Percentiles rank a stretch among this genome's conserved stretches.
Conservation (phyloP, 2,888 invertebrate genomes). For the Caenorhabditis auriculariae region DNA sequence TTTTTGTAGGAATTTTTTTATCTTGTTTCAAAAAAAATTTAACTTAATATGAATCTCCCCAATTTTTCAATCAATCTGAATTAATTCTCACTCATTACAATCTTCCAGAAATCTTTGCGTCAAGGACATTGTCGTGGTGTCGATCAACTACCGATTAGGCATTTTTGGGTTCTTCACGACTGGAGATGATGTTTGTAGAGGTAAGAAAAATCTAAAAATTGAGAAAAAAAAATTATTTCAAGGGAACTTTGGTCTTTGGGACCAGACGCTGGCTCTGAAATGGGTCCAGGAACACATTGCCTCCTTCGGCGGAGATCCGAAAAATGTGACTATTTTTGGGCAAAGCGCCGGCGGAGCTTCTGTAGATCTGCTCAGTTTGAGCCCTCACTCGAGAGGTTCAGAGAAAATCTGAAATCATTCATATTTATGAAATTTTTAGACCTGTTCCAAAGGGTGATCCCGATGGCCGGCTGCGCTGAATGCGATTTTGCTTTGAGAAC, state of each 20-base stretch:
- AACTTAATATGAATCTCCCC: too few relatives aligned
- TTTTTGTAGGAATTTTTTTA: too few relatives aligned
- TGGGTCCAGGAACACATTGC: conserved; percentile 59
- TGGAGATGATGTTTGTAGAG: conserved; percentile 21
- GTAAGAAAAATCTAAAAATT: too few relatives aligned
- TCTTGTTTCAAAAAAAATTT: too few relatives aligned
- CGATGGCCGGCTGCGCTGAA: conserved; percentile 41
- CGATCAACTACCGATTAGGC: conserved; percentile 55
- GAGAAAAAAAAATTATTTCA: too few relatives aligned
- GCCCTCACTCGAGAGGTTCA: conserved; percentile 43
- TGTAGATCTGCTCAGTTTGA: conserved; percentile 39
- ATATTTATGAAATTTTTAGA: conserved; percentile 16
- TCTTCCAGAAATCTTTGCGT: conserved; percentile 51
- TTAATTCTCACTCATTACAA: too few relatives aligned
- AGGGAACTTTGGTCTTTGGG: conserved; percentile 59
- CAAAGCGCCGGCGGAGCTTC: conserved; percentile 53
- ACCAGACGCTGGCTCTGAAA: conserved; percentile 55
- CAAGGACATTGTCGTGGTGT: conserved; percentile 52
- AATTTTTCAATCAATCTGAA: too few relatives aligned
- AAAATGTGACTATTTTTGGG: conserved; percentile 58
- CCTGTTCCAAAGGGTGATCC: conserved; percentile 43
- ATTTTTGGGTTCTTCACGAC: conserved; percentile 48
- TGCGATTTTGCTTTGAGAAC: conserved; percentile 33
- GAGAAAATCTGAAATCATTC: too few relatives aligned
- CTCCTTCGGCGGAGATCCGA: conserved; percentile 55